Base-by-base conservation (phyloP, 2,113 vertebrate species). In the Plectropomus leopardus region DNA sequence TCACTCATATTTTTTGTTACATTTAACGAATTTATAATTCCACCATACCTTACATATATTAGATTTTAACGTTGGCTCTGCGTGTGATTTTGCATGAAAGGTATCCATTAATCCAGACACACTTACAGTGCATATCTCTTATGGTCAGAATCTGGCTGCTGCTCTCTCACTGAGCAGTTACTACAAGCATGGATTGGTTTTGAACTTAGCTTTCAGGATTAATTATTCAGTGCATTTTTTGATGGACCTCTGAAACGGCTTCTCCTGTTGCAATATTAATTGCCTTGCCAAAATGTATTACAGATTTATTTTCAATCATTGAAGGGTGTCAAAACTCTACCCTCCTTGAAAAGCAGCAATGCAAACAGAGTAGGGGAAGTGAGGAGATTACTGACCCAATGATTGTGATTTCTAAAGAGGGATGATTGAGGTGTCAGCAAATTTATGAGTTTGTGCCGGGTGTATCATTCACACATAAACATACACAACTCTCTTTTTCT, bases 251-350 rank as follows among this genome's bases (percentile, higher is more conserved):
- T 92, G 85, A 86, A 91, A 91, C 88, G 40, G 86, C 86, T 82
- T 89, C 87, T 88, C 77, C 84, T 90, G 86, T 89, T 94, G 87
- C 84, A 94, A 93, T 92, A 93, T 91, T 93, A 91, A 93, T 92
- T 89, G 78, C 86, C 84, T 88, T 92, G 91, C 89, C 90, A 93
- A 92, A 90, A 90, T 89, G 80, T 89, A 89, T 93, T 89, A 92
- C 86, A 89, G 76, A 90, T 92, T 90, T 92, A 91, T 91, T 89
- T 92, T 89, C 86, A 88, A 84, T 88, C 82, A 83, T 83, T 76
- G 83, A 86, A 77, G 80, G 76, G 64, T 87, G 86, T 89, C 87
- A 82, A 68, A 64, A 63, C 53, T 69, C 44, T 24, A 24, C 24
- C 58, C 4, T 15, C 17, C 11, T 7, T 28, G 17, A 73, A 65